A percentile compares a stretch with the other conserved stretches of the same genome.
These are phyloP conservation scores for Calonectris borealis DNA, from an alignment of 2,113 vertebrate genomes.

Conservation along the genomic window DNA sequence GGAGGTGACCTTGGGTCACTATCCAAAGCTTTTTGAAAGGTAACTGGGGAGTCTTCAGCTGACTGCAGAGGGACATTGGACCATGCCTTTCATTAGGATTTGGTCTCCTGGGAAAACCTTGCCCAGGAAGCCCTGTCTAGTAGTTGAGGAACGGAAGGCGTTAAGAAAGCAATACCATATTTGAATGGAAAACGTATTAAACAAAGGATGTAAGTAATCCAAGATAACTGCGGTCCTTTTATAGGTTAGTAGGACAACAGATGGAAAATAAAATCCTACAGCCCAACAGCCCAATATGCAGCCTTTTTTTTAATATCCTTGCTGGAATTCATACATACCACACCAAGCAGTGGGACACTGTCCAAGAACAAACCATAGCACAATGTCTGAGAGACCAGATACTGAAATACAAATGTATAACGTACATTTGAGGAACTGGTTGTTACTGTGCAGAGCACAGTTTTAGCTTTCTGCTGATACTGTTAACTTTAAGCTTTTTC, in stretches of 20 bases:
- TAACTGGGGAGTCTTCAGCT: not conserved
- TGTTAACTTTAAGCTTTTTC: not conserved
- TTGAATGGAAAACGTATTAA: not conserved
- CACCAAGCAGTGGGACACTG: not conserved
- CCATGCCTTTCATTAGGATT: not conserved
- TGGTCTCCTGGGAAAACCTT: not conserved
- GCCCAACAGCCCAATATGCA: not conserved
- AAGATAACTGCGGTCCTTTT: not conserved
- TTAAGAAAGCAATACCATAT: not conserved
- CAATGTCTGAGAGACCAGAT: not conserved
- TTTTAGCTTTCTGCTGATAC: not conserved
- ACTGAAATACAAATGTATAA: not conserved
- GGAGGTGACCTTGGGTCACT: not conserved
- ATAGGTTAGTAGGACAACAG: not conserved
- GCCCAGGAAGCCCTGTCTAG: not conserved
- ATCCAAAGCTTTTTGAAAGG: not conserved
- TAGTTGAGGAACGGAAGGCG: not conserved
- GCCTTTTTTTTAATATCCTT: not conserved
- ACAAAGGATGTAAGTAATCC: not conserved
- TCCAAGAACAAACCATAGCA: not conserved
- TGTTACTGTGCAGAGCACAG: not conserved
- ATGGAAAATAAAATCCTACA: not conserved
- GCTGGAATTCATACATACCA: not conserved
- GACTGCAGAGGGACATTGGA: not conserved
- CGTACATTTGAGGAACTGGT: not conserved